Evolutionary conservation across 2,113 vertebrate genomes (phyloP), one percentile per base, ranked within the genome.

Genomic region (Henicopernis longicauda): DNA sequence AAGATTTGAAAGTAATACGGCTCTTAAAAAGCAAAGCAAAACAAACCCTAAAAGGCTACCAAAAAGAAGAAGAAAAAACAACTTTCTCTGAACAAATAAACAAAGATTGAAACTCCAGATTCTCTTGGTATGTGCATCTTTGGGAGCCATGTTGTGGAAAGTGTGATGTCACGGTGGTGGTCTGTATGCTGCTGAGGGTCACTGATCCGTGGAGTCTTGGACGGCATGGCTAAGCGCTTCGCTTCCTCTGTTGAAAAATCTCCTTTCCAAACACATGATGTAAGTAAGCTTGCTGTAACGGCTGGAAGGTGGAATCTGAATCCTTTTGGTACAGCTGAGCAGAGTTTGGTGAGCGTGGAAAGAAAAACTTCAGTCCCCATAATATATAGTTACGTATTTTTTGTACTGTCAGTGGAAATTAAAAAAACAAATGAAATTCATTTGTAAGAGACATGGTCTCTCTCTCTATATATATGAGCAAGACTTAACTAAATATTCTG

Each of bases 231-330:
- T 79, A 97, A 95, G 95, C 96, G 98, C 98, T 97, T 98, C 81
- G 87, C 98, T 99, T 98, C 98, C 98, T 97, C 97, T 98, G 98
- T 94, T 98, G 98, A 98, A 98, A 98, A 98, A 95, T 91, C 95
- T 96, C 91, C 97, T 98, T 92, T 98, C 97, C 97, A 98, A 98
- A 98, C 98, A 98, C 95, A 99, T 99, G 98, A 98, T 97, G 98
- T 98, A 98, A 99, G 97, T 95, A 97, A 92, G 96, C 87, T 95
- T 82, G 90, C 97, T 96, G 78, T 77, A 97, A 97, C 5, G 82
- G 88, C 90, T 96, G 97, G 96, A 88, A 96, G 79, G 61, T 89
- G 96, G 96, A 97, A 97, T 97, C 97, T 97, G 90, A 98, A 97
- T 96, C 97, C 96, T 94, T 97, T 96, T 88, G 87, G 90, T 97